Percentiles rank a stretch among this genome's conserved stretches.
These are phyloP conservation scores for Beris morrisii DNA, from an alignment of 2,888 invertebrate genomes.

Conservation along the genomic window DNA sequence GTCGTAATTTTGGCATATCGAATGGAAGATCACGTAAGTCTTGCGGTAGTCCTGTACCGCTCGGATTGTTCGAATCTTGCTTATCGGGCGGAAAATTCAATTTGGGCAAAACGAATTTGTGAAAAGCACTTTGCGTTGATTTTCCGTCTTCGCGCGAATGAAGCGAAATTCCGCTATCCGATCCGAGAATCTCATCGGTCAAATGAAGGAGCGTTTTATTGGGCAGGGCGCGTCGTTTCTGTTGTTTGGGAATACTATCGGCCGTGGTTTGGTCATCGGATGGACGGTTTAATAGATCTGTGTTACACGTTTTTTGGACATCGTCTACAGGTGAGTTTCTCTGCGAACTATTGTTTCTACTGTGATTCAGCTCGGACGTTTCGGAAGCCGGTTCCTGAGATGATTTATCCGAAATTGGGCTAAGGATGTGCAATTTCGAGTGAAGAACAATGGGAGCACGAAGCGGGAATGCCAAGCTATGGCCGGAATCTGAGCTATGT, in stretches of 20 bases:
- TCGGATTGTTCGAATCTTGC: conserved; percentile 52
- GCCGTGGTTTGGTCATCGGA: conserved; percentile 48
- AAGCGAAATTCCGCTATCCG: conserved; percentile 86
- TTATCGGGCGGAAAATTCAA: conserved; percentile 56
- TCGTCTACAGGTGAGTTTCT: conserved; percentile 73
- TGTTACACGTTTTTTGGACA: conserved; percentile 41
- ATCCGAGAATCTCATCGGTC: conserved; percentile 76
- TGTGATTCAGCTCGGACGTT: conserved; percentile 74
- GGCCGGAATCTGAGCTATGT: conserved; percentile 77
- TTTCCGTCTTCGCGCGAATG: conserved; percentile 81
- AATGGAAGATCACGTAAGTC: conserved; percentile 81
- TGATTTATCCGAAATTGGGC: conserved; percentile 88
- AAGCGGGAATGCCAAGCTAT: conserved; percentile 63
- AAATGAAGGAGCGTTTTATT: conserved; percentile 67
- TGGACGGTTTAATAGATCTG: conserved; percentile 3
- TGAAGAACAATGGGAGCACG: conserved; percentile 72
- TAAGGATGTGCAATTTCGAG: conserved; percentile 80
- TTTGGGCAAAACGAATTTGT: conserved; percentile 60
- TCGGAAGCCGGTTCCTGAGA: conserved; percentile 85
- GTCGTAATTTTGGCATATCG: conserved; percentile 84
- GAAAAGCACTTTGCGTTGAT: conserved; percentile 60
- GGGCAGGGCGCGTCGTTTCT: conserved; percentile 66
- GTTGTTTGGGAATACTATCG: conserved; percentile 46
- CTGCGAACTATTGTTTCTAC: conserved; percentile 76
- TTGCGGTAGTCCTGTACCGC: conserved; percentile 60